phyloP scores from a whole-genome alignment of 2,113 vertebrate species.

The Chauna torquata region DNA sequence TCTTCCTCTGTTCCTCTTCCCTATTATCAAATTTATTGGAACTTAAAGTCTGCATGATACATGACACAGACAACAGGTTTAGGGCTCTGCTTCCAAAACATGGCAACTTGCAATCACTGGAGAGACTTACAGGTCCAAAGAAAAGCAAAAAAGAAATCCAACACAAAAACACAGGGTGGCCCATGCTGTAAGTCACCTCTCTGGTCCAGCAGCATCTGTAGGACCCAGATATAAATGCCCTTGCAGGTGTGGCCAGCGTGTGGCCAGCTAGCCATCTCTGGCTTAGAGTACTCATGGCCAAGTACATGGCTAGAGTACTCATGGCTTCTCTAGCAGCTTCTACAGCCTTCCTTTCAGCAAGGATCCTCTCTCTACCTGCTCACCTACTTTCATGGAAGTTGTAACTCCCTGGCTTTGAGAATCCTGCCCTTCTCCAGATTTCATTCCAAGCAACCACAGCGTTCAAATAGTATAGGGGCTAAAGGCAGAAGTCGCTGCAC shows the following conservation, averaged over 20 bases:
- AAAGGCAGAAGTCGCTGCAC: neutral
- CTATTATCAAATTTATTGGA: slow-evolving; percentile 4
- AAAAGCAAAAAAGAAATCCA: neutral
- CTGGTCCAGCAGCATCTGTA: neutral
- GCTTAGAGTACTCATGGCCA: neutral
- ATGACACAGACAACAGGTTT: neutral
- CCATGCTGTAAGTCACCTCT: neutral
- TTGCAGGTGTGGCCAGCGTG: accelerated
- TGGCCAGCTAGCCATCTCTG: neutral
- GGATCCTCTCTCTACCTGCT: neutral
- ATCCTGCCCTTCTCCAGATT: neutral
- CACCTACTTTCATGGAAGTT: neutral
- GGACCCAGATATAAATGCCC: neutral
- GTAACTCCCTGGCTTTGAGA: neutral
- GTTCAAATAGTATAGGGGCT: neutral
- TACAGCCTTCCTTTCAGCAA: neutral
- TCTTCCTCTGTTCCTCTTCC: slow-evolving; percentile 7
- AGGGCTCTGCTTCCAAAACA: neutral
- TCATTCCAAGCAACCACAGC: accelerated
- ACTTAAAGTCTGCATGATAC: neutral
- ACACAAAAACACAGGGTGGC: neutral
- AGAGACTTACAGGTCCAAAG: neutral
- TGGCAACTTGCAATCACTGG: neutral
- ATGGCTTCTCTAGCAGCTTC: neutral
- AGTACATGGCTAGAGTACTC: too few species aligned